phyloP scores from a whole-genome alignment of 2,797 vertebrate genomes.

The Coregonus ussuriensis region DNA sequence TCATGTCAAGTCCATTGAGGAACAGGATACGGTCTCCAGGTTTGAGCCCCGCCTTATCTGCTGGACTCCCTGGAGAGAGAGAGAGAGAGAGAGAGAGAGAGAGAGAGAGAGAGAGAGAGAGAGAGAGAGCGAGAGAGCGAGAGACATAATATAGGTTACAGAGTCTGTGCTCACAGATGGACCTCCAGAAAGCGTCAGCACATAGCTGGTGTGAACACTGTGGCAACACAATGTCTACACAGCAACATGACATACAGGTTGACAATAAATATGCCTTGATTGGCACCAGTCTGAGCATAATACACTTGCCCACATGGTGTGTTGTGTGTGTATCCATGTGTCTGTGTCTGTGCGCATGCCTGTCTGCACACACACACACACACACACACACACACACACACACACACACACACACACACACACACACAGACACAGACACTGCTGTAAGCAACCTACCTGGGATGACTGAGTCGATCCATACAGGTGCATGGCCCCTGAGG shows the following conservation, averaged over 20 bases:
- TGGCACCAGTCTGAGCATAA: neutral
- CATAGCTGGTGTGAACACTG: neutral
- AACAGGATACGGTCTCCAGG: constrained; percentile 93
- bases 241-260: neutral
- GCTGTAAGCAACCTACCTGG: constrained; percentile 78
- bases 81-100: constrained; percentile 35
- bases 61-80: constrained; percentile 85
- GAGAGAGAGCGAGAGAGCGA: constrained; percentile 33
- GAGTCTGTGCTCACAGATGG: neutral
- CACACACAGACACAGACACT: constrained; percentile 17
- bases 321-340: neutral
- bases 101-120: constrained; percentile 35
- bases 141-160: neutral
- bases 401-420: neutral
- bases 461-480: constrained; percentile 94
- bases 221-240: neutral
- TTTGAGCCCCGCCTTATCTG: constrained; percentile 91
- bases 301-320: neutral
- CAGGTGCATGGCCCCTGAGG: constrained; percentile 91
- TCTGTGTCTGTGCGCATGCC: neutral
- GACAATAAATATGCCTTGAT: neutral
- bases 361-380: constrained; percentile 5
- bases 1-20: constrained; percentile 98
- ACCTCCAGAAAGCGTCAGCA: neutral
- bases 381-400: neutral